Evolutionary conservation across 2,797 vertebrate genomes (phyloP).

Genomic region (Neosilurus mollespiculum): DNA sequence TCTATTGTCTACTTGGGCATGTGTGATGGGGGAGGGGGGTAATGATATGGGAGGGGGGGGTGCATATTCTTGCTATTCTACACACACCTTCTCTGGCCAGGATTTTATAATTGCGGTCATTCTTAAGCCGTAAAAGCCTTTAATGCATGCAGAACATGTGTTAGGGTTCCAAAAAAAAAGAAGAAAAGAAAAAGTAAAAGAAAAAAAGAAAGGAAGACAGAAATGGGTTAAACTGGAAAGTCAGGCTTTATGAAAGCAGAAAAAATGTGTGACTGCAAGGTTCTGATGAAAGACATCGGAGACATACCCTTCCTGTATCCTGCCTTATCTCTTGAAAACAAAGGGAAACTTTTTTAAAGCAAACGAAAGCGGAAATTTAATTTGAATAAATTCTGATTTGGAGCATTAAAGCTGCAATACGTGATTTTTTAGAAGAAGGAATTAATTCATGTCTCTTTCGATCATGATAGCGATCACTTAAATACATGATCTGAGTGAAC

Average conservation of each 20-base stretch:
- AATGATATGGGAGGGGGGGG: background rate
- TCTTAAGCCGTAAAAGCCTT: constrained; percentile 14
- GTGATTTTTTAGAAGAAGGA: background rate
- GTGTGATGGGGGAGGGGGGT: constrained; percentile 3
- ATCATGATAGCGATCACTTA: too few species aligned
- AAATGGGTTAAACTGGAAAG: constrained; percentile 75
- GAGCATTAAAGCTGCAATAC: background rate
- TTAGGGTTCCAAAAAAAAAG: constrained; percentile 28
- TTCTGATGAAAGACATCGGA: constrained; percentile 65
- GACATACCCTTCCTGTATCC: constrained; percentile 52
- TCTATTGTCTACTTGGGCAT: background rate
- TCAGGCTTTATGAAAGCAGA: constrained; percentile 69
- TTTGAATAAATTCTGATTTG: background rate
- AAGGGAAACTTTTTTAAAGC: background rate
- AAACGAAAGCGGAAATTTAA: background rate
- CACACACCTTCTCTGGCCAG: constrained; percentile 7
- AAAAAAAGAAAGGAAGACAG: constrained; percentile 47
- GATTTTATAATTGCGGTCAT: constrained; percentile 20
- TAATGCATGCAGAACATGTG: constrained; percentile 19
- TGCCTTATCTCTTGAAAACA: constrained; percentile 11
- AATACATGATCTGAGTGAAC: background rate
- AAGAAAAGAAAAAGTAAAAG: constrained; percentile 19
- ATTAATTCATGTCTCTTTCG: background rate
- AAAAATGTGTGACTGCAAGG: constrained; percentile 72
- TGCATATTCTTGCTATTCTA: background rate